Conservation (phyloP, 2,888 invertebrate species). For the Hypolimnas misippus region DNA sequence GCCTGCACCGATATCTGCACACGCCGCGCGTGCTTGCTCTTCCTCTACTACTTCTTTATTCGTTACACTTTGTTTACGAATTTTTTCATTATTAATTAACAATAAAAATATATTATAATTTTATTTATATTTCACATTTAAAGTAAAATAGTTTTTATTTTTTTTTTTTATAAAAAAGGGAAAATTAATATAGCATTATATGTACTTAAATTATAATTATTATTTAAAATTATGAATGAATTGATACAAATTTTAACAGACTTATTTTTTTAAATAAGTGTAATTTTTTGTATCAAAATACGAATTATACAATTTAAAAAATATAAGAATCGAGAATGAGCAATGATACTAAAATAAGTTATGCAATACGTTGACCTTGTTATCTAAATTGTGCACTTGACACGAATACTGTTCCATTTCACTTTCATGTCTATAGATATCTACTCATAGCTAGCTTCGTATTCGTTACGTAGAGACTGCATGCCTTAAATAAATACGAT, state of each 20-base stretch:
- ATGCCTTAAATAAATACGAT: slow-evolving; percentile 28
- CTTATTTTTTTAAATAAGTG: background rate
- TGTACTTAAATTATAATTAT: too few species aligned
- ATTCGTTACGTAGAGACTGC: slow-evolving; percentile 52
- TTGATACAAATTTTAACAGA: too few species aligned
- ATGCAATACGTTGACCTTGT: slow-evolving; percentile 80
- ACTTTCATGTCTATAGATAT: slow-evolving; percentile 75
- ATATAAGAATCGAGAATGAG: slow-evolving; percentile 37
- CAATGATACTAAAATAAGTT: slow-evolving; percentile 63
- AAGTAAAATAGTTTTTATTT: too few species aligned
- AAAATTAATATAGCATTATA: background rate
- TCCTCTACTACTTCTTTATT: slow-evolving; percentile 57
- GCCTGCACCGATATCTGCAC: slow-evolving; percentile 74
- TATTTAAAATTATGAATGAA: too few species aligned
- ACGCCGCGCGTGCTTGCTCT: slow-evolving; percentile 55
- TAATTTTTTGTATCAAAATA: background rate
- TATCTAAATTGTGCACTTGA: slow-evolving; percentile 84
- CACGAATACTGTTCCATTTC: slow-evolving; percentile 82
- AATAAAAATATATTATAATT: background rate
- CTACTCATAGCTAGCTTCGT: slow-evolving; percentile 57
- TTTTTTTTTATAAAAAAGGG: too few species aligned
- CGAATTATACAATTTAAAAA: slow-evolving; percentile 4
- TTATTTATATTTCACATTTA: background rate
- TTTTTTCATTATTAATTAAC: background rate
- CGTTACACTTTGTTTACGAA: slow-evolving; percentile 11